Evolutionary conservation across 2,888 invertebrate genomes (phyloP), one percentile per base, ranked within the genome.

Genomic region (Melanchra persicariae): DNA sequence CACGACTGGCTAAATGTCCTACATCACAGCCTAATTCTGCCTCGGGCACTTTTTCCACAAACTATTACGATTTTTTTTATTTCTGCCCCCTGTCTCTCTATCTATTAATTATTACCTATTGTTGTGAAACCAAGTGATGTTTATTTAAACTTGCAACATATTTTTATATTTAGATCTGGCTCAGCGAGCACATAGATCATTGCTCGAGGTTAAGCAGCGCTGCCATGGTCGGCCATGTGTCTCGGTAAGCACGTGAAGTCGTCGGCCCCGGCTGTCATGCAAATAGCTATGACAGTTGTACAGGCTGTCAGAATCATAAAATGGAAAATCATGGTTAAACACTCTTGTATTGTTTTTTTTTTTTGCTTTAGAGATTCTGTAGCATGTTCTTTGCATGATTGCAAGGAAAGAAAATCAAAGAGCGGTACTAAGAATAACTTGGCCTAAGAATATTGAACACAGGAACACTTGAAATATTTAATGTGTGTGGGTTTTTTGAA

Each of bases 231-330:
- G 40, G 49, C 19, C 19, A 55, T 75, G 51, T 73, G 24, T 49
- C 58, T 59, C 58, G 54, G 43, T 37, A 47, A 73, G 24, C 55
- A 57, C 10, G 65, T 65, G 22, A 45, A 60, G 45, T 55, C n/a
- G 51, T 51, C 45, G 64, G 49, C 78, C 78, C 60, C 51, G 58
- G 24, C 24, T 78, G 78, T 71, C 78, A 71, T 47, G 51, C 17
- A 26, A 66, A 75, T 51, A 57, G 45, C 22, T 55, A 51, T 51
- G 57, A 34, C 51, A 68, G n/a, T 45, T 12, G 26, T 47, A 34
- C 17, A 26, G 1, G n/a, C 12, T 54, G 34, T 37, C 75, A 52
- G 26, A 26, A 26, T 52, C 26, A 52, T 8, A 0, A 52, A 26
- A 8, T 26, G 8, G 52, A 24, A 52, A 26, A 52, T 40, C 15